Percentiles rank a stretch among this genome's conserved stretches.
These are phyloP conservation scores for Austrolebias charrua DNA, from an alignment of 2,797 vertebrate genomes.

Conservation along the genomic window DNA sequence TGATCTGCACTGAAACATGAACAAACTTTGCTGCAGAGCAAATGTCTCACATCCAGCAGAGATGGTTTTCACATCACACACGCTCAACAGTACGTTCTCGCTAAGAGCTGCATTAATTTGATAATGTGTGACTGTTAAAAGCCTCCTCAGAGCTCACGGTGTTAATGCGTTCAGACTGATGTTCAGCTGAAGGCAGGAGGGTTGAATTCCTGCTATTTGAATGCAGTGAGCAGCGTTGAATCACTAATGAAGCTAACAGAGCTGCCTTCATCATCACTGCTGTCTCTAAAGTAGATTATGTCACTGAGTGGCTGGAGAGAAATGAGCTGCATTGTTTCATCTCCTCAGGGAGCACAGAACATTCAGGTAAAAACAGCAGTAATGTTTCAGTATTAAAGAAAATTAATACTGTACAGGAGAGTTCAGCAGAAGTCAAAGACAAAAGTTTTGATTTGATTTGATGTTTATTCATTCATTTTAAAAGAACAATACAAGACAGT, in stretches of 20 bases:
- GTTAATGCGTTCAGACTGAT: constrained; percentile 2
- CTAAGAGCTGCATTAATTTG: constrained; percentile 27
- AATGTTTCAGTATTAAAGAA: too few species aligned
- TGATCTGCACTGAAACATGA: constrained; percentile 7
- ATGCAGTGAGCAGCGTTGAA: background rate
- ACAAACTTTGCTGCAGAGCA: constrained; percentile 3
- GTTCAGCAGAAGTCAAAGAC: too few species aligned
- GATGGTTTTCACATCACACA: constrained; percentile 23
- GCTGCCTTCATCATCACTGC: background rate
- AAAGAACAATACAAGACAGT: too few species aligned
- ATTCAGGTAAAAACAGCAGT: constrained; percentile 10
- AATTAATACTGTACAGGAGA: too few species aligned
- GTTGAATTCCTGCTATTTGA: background rate
- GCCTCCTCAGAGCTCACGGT: constrained; percentile 14
- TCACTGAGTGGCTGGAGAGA: constrained; percentile 11
- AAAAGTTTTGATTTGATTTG: too few species aligned
- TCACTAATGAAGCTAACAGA: constrained; percentile 3
- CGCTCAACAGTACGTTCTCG: constrained; percentile 27
- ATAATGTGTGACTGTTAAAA: constrained; percentile 29
- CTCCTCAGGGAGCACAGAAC: constrained; percentile 1
- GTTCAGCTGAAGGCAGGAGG: background rate
- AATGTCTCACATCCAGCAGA: constrained; percentile 15
- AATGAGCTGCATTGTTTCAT: constrained; percentile 8
- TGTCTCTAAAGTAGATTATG: constrained; percentile 10
- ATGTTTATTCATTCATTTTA: too few species aligned